Evolutionary conservation across 2,888 invertebrate genomes (phyloP).

Genomic region (Gymnoscelis rufifasciata): DNA sequence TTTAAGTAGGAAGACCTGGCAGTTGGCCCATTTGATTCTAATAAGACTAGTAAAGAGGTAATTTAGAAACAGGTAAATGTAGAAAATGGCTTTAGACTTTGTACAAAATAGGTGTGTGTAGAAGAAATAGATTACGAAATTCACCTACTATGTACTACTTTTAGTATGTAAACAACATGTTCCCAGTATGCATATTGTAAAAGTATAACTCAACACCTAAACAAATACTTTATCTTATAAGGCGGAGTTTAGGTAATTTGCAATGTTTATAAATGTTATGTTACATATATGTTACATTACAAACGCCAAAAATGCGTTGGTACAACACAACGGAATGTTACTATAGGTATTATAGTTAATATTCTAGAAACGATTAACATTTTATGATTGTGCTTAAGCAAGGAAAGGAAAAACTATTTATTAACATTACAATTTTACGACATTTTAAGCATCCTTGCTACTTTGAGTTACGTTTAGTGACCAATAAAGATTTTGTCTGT

Average conservation of each 20-base stretch:
- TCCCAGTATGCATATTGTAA: too few species aligned
- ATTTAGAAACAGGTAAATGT: neutral
- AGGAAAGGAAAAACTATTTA: conserved; percentile 75
- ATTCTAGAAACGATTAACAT: conserved; percentile 59
- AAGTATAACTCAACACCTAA: too few species aligned
- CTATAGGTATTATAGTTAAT: conserved; percentile 43
- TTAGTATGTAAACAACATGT: too few species aligned
- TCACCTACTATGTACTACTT: too few species aligned
- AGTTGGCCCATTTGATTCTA: conserved; percentile 7
- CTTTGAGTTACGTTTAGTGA: conserved; percentile 40
- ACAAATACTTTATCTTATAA: too few species aligned
- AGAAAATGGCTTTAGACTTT: neutral
- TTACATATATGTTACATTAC: too few species aligned
- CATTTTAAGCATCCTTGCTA: conserved; percentile 66
- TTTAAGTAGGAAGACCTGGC: conserved; percentile 7
- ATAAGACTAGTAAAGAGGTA: neutral
- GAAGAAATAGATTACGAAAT: too few species aligned
- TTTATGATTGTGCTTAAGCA: conserved; percentile 65
- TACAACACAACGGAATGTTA: conserved; percentile 36
- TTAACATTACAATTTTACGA: conserved; percentile 70
- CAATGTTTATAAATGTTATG: too few species aligned
- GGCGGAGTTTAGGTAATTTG: too few species aligned
- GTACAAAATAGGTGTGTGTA: too few species aligned
- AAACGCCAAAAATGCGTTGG: neutral
- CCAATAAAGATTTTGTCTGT: conserved; percentile 24